Evolutionary conservation across 2,113 vertebrate species (phyloP).

Genomic region (Hyperoodon ampullatus): DNA sequence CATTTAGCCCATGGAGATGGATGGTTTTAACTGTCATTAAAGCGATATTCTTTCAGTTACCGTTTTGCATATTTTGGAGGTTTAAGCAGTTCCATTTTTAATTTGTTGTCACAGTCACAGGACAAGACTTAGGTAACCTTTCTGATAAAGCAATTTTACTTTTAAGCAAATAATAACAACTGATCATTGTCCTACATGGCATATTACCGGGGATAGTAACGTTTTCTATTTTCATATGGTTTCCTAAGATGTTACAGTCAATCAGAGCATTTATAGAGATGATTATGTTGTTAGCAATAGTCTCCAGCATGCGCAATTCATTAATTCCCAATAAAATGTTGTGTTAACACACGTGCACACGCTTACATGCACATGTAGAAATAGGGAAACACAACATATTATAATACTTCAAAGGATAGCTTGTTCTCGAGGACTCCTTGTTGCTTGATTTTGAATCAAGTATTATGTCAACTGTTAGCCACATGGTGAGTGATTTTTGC

Average conservation of each 20-base stretch:
- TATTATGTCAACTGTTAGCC: not conserved
- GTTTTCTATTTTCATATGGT: constrained; percentile 45
- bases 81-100: constrained; percentile 73
- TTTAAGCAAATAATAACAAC: constrained; percentile 5
- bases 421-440: not conserved
- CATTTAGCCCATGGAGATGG: not conserved
- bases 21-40: constrained; percentile 48
- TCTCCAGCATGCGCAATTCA: not conserved
- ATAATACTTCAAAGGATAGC: not conserved
- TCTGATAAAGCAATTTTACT: constrained; percentile 14
- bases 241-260: not conserved
- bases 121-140: constrained; percentile 8
- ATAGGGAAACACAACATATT: not conserved
- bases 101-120: constrained; percentile 52
- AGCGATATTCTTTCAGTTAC: constrained; percentile 67
- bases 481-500: constrained; percentile 18
- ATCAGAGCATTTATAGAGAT: constrained; percentile 23
- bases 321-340: not conserved
- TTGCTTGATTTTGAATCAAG: constrained; percentile 44
- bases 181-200: not conserved
- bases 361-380: not conserved
- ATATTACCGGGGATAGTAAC: not conserved
- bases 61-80: constrained; percentile 64
- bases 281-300: not conserved
- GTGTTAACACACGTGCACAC: not conserved